Conservation (phyloP, 1,140 invertebrate genomes). For the Drosophila kurseongensis region DNA sequence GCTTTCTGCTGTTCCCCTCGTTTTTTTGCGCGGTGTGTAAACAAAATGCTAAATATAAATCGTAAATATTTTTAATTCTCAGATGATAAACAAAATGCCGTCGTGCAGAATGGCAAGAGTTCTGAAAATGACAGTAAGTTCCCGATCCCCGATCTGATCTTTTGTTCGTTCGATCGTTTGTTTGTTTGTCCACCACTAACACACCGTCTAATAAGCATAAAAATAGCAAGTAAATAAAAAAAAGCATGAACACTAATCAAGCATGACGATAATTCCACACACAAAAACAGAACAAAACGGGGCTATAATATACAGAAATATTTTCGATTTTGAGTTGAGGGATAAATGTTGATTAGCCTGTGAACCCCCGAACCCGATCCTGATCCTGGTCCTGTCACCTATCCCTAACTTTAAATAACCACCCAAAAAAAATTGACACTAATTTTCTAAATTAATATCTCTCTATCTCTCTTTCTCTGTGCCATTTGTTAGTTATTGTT, state of each 20-base stretch:
- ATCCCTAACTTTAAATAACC: slow-evolving; percentile 21
- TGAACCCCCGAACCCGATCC: background rate
- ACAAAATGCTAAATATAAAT: slow-evolving; percentile 60
- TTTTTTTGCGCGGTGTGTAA: slow-evolving; percentile 32
- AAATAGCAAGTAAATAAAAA: slow-evolving; percentile 37
- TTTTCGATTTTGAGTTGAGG: slow-evolving; percentile 21
- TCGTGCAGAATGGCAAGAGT: slow-evolving; percentile 80
- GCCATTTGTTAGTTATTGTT: slow-evolving; percentile 64
- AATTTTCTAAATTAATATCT: slow-evolving; percentile 62
- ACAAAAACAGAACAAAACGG: slow-evolving; percentile 5
- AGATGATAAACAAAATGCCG: slow-evolving; percentile 84
- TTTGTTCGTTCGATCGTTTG: slow-evolving; percentile 13
- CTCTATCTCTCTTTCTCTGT: slow-evolving; percentile 44
- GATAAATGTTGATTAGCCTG: slow-evolving; percentile 8
- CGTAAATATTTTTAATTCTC: slow-evolving; percentile 82
- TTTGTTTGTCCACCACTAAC: slow-evolving; percentile 37
- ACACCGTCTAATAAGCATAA: slow-evolving; percentile 21
- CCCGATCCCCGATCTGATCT: slow-evolving; percentile 26
- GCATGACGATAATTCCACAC: slow-evolving; percentile 22
- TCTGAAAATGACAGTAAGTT: slow-evolving; percentile 83
- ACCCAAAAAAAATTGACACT: slow-evolving; percentile 22
- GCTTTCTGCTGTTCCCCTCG: background rate
- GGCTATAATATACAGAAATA: slow-evolving; percentile 6
- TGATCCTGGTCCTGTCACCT: slow-evolving; percentile 19
- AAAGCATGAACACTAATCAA: slow-evolving; percentile 41